phyloP scores from a whole-genome alignment of 2,888 invertebrate species.

The Hanleya hanleyi region DNA sequence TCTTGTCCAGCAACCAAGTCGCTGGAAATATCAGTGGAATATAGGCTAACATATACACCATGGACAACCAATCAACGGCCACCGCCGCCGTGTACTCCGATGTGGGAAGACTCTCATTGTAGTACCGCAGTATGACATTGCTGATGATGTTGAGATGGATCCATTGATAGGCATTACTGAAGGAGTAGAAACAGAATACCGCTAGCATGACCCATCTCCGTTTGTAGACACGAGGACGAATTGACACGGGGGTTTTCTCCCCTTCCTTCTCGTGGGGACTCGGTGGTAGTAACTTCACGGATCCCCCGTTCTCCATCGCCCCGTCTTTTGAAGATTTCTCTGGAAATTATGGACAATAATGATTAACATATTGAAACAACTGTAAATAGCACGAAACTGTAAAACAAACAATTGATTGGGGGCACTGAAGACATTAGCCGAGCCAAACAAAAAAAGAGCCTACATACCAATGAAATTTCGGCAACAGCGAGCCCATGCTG shows the following conservation, averaged over 20 bases:
- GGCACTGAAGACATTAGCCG: too few species aligned
- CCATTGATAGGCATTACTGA: slow-evolving; percentile 97
- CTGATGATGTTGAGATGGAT: slow-evolving; percentile 96
- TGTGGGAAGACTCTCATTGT: slow-evolving; percentile 71
- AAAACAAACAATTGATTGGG: too few species aligned
- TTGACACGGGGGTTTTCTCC: neutral
- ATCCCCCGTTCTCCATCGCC: neutral
- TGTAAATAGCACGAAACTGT: too few species aligned
- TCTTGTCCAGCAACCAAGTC: slow-evolving; percentile 94
- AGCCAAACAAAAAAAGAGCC: too few species aligned
- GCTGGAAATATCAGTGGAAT: slow-evolving; percentile 98
- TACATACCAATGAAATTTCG: too few species aligned
- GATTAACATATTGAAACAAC: too few species aligned
- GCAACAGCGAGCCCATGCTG: too few species aligned
- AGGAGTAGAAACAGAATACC: slow-evolving; percentile 91
- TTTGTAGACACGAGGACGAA: slow-evolving; percentile 43
- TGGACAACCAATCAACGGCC: slow-evolving; percentile 96
- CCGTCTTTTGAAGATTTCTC: neutral
- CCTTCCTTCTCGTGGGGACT: neutral
- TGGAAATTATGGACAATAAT: too few species aligned
- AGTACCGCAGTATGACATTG: slow-evolving; percentile 82
- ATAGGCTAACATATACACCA: slow-evolving; percentile 98
- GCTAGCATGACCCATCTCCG: slow-evolving; percentile 88
- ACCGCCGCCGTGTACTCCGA: slow-evolving; percentile 59
- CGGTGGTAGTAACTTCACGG: neutral